These are phyloP conservation scores for Ooceraea biroi DNA, from an alignment of 1,140 invertebrate species.

Conservation along the genomic window DNA sequence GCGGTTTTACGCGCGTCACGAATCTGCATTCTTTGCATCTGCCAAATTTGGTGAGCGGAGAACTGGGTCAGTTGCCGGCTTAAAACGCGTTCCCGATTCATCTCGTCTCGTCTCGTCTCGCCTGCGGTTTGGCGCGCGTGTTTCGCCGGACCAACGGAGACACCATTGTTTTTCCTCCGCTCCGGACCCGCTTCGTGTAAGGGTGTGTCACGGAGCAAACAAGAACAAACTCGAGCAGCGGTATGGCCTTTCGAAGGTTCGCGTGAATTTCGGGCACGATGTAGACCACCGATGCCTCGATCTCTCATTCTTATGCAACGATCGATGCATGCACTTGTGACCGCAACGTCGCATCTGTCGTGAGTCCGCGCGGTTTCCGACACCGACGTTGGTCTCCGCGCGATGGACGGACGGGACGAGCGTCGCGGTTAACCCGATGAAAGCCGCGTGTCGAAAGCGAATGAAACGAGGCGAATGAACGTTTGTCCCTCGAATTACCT, in stretches of 20 bases:
- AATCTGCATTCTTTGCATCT: slow-evolving; percentile 43
- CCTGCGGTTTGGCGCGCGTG: slow-evolving; percentile 79
- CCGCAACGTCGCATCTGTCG: slow-evolving; percentile 68
- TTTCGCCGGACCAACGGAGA: slow-evolving; percentile 36
- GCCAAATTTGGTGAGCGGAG: slow-evolving; percentile 48
- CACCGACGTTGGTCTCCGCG: not conserved
- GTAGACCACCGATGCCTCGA: not conserved
- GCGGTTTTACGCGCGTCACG: slow-evolving; percentile 68
- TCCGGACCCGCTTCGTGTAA: not conserved
- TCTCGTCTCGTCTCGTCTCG: slow-evolving; percentile 50
- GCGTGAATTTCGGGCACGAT: slow-evolving; percentile 12
- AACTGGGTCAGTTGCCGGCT: slow-evolving; percentile 73
- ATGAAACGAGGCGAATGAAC: not conserved
- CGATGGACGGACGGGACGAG: not conserved
- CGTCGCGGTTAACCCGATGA: not conserved
- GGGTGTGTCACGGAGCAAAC: not conserved
- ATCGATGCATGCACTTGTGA: slow-evolving; percentile 7
- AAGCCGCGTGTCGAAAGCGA: slow-evolving; percentile 9
- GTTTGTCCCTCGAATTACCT: not conserved
- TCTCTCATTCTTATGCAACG: slow-evolving; percentile 36
- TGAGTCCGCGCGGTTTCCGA: not conserved
- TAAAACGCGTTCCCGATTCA: slow-evolving; percentile 47
- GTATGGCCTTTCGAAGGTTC: slow-evolving; percentile 7
- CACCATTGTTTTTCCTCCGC: slow-evolving; percentile 6
- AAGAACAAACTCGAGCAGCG: not conserved